A percentile compares a stretch with the other conserved stretches of the same genome.
Conservation (phyloP, 2,113 vertebrate genomes). For the Myrmecophaga tridactyla region DNA sequence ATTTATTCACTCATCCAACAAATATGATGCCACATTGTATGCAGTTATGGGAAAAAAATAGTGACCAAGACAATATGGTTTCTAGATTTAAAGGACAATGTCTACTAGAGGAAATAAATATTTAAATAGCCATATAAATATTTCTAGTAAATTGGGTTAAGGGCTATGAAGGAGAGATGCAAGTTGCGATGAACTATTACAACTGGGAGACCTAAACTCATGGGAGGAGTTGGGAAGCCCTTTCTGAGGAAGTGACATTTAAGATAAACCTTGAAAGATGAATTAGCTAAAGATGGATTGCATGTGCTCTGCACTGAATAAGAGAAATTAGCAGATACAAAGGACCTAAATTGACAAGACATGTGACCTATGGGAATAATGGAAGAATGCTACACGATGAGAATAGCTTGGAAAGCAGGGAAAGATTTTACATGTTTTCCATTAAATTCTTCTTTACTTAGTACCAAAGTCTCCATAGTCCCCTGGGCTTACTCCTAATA, state of each 20-base stretch:
- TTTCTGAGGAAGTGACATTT: neutral
- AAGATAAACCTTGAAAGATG: neutral
- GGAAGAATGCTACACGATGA: rapidly evolving
- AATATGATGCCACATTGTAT: neutral
- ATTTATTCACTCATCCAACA: neutral
- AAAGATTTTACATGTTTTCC: neutral
- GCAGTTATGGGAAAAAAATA: neutral
- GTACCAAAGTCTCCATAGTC: neutral
- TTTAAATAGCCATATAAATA: neutral
- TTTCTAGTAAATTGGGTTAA: neutral
- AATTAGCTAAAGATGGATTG: rapidly evolving
- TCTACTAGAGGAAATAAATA: neutral
- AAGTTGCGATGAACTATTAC: too few relatives aligned
- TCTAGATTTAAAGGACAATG: neutral
- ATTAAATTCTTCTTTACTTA: neutral
- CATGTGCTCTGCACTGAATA: neutral
- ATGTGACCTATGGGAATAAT: rapidly evolving
- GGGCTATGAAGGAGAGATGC: neutral
- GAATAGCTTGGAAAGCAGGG: neutral
- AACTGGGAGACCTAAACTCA: neutral
- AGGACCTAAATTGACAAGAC: neutral
- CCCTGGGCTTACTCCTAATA: neutral
- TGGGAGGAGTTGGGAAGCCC: neutral
- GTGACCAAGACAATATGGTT: neutral
- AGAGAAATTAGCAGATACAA: neutral